phyloP scores from a whole-genome alignment of 2,888 invertebrate genomes.

The Platycheirus albimanus region DNA sequence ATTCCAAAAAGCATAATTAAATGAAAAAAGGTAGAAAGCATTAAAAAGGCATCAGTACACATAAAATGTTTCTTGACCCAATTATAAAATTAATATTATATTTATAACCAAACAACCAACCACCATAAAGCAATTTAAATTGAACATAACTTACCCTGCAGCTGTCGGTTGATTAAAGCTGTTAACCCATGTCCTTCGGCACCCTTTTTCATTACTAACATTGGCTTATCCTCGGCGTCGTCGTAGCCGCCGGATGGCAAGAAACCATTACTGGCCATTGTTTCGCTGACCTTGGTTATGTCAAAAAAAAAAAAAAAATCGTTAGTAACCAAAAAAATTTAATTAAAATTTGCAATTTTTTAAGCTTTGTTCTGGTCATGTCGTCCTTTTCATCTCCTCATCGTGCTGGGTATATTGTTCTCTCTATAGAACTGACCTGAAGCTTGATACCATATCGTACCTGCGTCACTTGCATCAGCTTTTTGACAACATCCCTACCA shows the following conservation, averaged over 20 bases:
- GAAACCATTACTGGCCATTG: conserved; percentile 90
- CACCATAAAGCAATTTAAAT: conserved; percentile 46
- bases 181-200: conserved; percentile 90
- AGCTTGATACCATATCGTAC: conserved; percentile 73
- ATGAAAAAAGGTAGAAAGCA: conserved; percentile 27
- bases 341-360: conserved; percentile 46
- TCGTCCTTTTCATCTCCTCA: no score
- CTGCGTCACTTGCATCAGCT: conserved; percentile 90
- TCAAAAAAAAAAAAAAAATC: conserved; percentile 9
- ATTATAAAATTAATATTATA: conserved; percentile 17
- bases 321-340: conserved; percentile 7
- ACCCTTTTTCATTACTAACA: conserved; percentile 89
- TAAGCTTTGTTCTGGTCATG: no score
- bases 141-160: conserved; percentile 86
- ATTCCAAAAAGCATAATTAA: conserved; percentile 21
- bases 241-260: conserved; percentile 87
- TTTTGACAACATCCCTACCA: conserved; percentile 93
- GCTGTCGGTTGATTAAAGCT: conserved; percentile 89
- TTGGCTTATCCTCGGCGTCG: conserved; percentile 89
- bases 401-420: background rate
- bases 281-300: conserved; percentile 88
- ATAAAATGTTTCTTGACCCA: conserved; percentile 29
- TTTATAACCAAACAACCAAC: conserved; percentile 44
- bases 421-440: background rate
- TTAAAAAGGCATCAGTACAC: conserved; percentile 37